Evolutionary conservation across 2,797 vertebrate genomes (phyloP).

Genomic region (Spatula versicolor): DNA sequence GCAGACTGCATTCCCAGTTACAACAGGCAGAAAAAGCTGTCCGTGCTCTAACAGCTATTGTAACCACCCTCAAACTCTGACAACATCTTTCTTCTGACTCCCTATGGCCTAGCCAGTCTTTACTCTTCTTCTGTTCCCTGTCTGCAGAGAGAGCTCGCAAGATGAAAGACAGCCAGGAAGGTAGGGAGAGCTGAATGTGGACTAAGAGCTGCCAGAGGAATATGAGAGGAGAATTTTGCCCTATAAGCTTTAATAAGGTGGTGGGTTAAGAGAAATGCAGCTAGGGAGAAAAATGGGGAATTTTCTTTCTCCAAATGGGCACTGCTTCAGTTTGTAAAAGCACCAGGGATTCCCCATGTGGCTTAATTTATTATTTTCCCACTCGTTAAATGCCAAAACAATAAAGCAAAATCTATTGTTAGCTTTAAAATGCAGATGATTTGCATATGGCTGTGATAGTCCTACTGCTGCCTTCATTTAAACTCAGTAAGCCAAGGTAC

Average conservation of each 20-base stretch:
- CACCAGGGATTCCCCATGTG: conserved; percentile 58
- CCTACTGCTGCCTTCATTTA: conserved; percentile 67
- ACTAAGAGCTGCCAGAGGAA: conserved; percentile 56
- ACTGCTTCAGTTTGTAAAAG: conserved; percentile 43
- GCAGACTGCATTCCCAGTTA: not conserved
- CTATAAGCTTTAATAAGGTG: conserved; percentile 65
- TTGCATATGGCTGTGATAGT: conserved; percentile 64
- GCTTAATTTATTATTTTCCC: conserved; percentile 72
- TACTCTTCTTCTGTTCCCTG: conserved; percentile 15
- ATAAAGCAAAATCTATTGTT: conserved; percentile 73
- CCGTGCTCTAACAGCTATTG: not conserved
- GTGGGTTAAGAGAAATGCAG: conserved; percentile 62
- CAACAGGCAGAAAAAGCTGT: conserved; percentile 30
- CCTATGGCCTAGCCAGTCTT: conserved; percentile 17
- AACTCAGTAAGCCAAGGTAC: conserved; percentile 53
- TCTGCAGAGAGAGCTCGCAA: conserved; percentile 5
- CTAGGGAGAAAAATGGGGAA: conserved; percentile 39
- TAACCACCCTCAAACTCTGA: conserved; percentile 33
- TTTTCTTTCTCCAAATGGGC: conserved; percentile 37
- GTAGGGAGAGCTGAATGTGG: conserved; percentile 20
- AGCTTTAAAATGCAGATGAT: conserved; percentile 55
- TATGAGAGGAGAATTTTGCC: conserved; percentile 63
- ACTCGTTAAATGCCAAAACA: conserved; percentile 75
- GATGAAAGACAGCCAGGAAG: conserved; percentile 51
- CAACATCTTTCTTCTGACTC: conserved; percentile 44